Percentiles rank a stretch among this genome's conserved stretches.
These are phyloP conservation scores for Tapera naevia DNA, from an alignment of 2,797 vertebrate species.

Conservation along the genomic window DNA sequence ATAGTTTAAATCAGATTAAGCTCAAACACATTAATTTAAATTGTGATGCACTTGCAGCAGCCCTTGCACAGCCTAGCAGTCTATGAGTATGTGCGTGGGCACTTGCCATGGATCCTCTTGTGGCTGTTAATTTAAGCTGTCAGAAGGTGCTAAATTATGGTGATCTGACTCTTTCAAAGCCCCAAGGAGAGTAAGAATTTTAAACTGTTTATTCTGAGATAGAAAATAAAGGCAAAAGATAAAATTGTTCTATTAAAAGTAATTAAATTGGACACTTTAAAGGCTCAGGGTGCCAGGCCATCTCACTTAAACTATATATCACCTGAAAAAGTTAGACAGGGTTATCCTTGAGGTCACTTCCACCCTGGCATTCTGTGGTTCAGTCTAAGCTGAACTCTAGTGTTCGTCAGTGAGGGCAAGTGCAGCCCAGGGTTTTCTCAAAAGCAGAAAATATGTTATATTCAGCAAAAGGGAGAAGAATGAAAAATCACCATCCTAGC, in stretches of 20 bases:
- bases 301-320: no score
- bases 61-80: not conserved
- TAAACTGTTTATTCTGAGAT: not conserved
- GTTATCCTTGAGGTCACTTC: no score
- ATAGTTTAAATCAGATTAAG: not conserved
- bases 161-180: not conserved
- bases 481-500: fast-evolving
- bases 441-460: not conserved
- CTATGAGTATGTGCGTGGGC: not conserved
- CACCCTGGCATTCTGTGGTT: no score
- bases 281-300: no score
- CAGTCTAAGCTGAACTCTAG: not conserved
- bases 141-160: not conserved
- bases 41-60: not conserved
- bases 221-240: not conserved
- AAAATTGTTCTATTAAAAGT: not conserved
- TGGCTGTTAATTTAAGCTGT: not conserved
- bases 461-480: not conserved
- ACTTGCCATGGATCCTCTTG: not conserved
- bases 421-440: not conserved
- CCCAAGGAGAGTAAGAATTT: not conserved
- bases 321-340: no score
- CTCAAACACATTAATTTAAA: not conserved
- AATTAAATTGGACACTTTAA: no score
- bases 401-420: not conserved